Evolutionary conservation across 2,113 vertebrate species (phyloP).

Genomic region (Leptosomus discolor): DNA sequence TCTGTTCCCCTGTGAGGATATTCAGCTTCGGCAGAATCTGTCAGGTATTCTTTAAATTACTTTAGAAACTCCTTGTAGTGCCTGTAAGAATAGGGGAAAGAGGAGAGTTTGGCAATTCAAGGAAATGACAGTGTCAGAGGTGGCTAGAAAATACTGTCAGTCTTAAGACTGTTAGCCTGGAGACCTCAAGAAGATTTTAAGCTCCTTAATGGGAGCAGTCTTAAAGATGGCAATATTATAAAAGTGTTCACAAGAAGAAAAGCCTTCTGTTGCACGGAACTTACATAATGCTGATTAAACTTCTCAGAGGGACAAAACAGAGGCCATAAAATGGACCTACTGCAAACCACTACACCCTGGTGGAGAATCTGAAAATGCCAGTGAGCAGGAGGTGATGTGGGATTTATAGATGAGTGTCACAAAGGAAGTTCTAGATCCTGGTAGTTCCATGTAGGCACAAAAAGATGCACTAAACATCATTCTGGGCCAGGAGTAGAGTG

Average conservation of each 20-base stretch:
- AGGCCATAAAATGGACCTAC: background rate
- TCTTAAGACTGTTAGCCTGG: background rate
- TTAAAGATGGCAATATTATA: background rate
- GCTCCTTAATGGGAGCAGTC: background rate
- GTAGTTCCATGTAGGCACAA: background rate
- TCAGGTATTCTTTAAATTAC: background rate
- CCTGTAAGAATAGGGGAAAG: background rate
- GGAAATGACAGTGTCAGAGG: background rate
- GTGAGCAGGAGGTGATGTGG: background rate
- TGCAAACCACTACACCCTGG: background rate
- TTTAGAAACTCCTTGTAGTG: background rate
- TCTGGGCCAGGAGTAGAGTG: background rate
- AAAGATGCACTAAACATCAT: rapidly evolving
- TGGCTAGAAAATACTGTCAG: background rate
- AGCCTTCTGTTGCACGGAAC: background rate
- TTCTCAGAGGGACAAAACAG: background rate
- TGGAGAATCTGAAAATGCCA: background rate
- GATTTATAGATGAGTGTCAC: background rate
- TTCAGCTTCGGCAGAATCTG: background rate
- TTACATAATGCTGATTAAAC: background rate
- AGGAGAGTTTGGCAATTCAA: background rate
- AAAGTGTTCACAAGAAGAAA: background rate
- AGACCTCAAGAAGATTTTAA: background rate
- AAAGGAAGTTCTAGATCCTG: background rate
- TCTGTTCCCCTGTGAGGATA: background rate